phyloP scores from a whole-genome alignment of 1,140 invertebrate species.

The Triops longicaudatus region DNA sequence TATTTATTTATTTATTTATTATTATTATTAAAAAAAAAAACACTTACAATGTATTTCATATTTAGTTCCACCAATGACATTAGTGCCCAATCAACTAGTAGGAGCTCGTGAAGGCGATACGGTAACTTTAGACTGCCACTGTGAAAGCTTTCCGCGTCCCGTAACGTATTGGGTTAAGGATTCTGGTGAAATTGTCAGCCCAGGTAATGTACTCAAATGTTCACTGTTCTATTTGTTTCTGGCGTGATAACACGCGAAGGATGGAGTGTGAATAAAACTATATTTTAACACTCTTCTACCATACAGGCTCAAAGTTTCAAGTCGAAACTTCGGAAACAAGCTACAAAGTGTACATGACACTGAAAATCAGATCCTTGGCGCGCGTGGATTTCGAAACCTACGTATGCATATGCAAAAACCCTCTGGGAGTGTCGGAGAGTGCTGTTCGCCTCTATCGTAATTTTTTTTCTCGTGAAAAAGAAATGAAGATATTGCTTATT shows the following conservation, averaged over 20 bases:
- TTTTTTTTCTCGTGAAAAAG: background rate
- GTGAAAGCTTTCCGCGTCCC: slow-evolving; percentile 28
- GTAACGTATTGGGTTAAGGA: slow-evolving; percentile 28
- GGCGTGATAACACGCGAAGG: background rate
- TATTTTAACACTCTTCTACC: background rate
- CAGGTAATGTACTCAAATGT: slow-evolving; percentile 1
- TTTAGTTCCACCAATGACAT: slow-evolving; percentile 28
- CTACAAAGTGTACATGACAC: slow-evolving; percentile 25
- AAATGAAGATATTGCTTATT: too few species aligned
- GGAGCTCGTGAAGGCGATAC: slow-evolving; percentile 25
- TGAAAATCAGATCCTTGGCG: slow-evolving; percentile 17
- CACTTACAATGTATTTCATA: background rate
- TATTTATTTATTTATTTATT: background rate
- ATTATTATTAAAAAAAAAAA: too few species aligned
- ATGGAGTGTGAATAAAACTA: background rate
- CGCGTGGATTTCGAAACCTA: slow-evolving; percentile 22
- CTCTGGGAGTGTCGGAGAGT: slow-evolving; percentile 20
- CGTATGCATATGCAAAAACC: slow-evolving; percentile 26
- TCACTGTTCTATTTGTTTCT: background rate
- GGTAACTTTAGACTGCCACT: slow-evolving; percentile 28
- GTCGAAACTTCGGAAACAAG: slow-evolving; percentile 19
- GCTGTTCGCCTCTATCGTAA: slow-evolving; percentile 27
- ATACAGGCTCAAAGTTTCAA: slow-evolving; percentile 22
- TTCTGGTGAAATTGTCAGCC: slow-evolving; percentile 25
- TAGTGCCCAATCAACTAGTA: slow-evolving; percentile 25